Percentiles rank a stretch among this genome's conserved stretches.
phyloP scores from a whole-genome alignment of 2,797 vertebrate genomes.

The Jordanella pulchra region DNA sequence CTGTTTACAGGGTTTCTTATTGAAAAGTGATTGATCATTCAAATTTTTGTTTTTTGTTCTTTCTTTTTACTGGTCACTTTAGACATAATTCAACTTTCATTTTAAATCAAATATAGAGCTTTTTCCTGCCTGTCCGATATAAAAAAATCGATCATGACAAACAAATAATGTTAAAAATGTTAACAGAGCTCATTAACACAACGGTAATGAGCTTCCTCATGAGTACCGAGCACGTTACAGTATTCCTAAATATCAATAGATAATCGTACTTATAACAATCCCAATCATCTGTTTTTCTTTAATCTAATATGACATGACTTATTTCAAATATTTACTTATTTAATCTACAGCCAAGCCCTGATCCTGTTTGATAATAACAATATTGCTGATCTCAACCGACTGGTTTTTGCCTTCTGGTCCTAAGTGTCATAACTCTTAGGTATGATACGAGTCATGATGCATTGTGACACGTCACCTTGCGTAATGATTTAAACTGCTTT shows the following conservation, averaged over 20 bases:
- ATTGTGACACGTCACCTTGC: not conserved
- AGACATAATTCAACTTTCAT: not conserved
- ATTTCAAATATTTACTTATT: too few relatives aligned
- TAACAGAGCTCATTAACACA: not conserved
- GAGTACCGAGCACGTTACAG: not conserved
- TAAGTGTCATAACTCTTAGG: not conserved
- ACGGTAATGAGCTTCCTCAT: not conserved
- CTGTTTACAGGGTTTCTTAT: not conserved
- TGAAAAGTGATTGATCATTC: too few relatives aligned
- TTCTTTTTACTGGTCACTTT: not conserved
- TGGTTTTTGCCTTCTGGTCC: not conserved
- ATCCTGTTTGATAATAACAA: not conserved
- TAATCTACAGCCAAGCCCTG: not conserved
- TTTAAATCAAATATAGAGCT: not conserved
- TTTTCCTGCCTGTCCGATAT: not conserved
- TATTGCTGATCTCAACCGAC: not conserved
- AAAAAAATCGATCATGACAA: not conserved
- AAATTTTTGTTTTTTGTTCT: too few relatives aligned
- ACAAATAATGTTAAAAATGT: not conserved
- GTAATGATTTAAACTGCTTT: constrained; percentile 36
- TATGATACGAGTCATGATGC: constrained; percentile 7
- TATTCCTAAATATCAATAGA: not conserved
- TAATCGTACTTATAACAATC: not conserved
- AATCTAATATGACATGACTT: not conserved
- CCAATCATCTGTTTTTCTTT: not conserved